Evolutionary conservation across 2,113 vertebrate species (phyloP), one percentile per base, ranked within the genome.

Genomic region (Zonotrichia leucophrys): DNA sequence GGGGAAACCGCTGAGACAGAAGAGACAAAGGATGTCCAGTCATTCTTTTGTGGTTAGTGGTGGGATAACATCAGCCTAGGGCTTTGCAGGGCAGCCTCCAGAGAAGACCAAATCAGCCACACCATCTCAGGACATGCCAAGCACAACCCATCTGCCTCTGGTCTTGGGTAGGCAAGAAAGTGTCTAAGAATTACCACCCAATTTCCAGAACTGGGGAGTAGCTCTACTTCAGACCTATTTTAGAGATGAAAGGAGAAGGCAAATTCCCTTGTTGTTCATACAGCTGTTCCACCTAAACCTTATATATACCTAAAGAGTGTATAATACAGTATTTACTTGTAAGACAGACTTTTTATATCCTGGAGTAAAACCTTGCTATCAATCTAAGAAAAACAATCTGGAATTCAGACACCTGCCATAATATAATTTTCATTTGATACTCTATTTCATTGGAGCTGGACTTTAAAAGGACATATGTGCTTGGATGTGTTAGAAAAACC

Each of bases 351-450:
- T 75, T 72, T 82, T 63, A 78, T 87, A 68, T 80, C 70, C 70
- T 63, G 30, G 19, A 90, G 30, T 83, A 80, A 83, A 95, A 88
- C 23, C 72, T 80, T 94, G 50, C 31, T 87, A 80, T 74, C 72
- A 67, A 41, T 62, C 78, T 93, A 94, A 83, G 64, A 90, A 96
- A 96, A 94, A 93, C 68, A 78, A 89, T 89, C 84, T 87, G 83
- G 44, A 81, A 60, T 58, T 20, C 30, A 90, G 94, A 70, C 92
- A 92, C 75, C 93, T 95, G 92, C 72, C 68, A 78, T 31, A 94
- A 94, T 81, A 94, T 77, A 83, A 64, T 94, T 95, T 95, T 94
- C 64, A 75, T 89, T 62, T 77, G 50, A 86, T 89, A 44, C 76
- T 75, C 7, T 83, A 88, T 93, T 96, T 95, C 78, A 80, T 87